Percentiles rank a stretch among this genome's conserved stretches.
phyloP scores from a whole-genome alignment of 2,888 invertebrate species.

The Phalera bucephala region DNA sequence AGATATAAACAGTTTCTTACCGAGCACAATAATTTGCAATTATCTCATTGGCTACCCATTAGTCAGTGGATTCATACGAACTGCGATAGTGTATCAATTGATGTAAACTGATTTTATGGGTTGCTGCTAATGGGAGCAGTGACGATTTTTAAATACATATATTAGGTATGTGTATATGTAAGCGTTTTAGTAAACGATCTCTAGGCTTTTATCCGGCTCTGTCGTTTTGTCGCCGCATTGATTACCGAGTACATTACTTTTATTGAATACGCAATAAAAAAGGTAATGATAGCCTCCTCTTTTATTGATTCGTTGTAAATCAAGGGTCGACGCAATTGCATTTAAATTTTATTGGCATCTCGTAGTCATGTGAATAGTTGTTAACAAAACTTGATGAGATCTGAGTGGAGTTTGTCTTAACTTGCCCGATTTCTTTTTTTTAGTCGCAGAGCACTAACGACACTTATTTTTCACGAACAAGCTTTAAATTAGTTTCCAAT shows the following conservation, averaged over 20 bases:
- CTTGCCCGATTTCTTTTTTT: slow-evolving; percentile 5
- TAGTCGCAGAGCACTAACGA: not conserved
- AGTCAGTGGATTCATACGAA: slow-evolving; percentile 3
- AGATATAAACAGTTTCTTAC: slow-evolving; percentile 6
- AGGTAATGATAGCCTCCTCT: slow-evolving; percentile 75
- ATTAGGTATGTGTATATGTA: not conserved
- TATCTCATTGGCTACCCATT: slow-evolving; percentile 8
- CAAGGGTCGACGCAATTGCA: slow-evolving; percentile 76
- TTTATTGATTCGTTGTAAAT: slow-evolving; percentile 82
- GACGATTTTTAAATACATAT: slow-evolving; percentile 7
- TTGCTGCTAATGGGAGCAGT: not conserved
- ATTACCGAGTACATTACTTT: slow-evolving; percentile 73
- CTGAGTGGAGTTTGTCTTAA: slow-evolving; percentile 36
- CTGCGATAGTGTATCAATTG: slow-evolving; percentile 2
- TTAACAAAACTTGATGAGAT: slow-evolving; percentile 63
- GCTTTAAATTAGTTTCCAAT: slow-evolving; percentile 50
- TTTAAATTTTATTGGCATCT: slow-evolving; percentile 75
- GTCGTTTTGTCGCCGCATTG: slow-evolving; percentile 46
- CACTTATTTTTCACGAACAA: slow-evolving; percentile 8
- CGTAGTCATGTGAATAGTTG: slow-evolving; percentile 62
- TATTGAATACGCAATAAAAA: slow-evolving; percentile 77
- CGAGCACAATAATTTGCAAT: slow-evolving; percentile 10
- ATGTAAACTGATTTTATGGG: slow-evolving; percentile 5
- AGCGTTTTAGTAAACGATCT: slow-evolving; percentile 14
- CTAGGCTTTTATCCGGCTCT: slow-evolving; percentile 35